A percentile compares a stretch with the other conserved stretches of the same genome.
These are phyloP conservation scores for Meriones unguiculatus DNA, from an alignment of 2,113 vertebrate genomes.

Conservation along the genomic window DNA sequence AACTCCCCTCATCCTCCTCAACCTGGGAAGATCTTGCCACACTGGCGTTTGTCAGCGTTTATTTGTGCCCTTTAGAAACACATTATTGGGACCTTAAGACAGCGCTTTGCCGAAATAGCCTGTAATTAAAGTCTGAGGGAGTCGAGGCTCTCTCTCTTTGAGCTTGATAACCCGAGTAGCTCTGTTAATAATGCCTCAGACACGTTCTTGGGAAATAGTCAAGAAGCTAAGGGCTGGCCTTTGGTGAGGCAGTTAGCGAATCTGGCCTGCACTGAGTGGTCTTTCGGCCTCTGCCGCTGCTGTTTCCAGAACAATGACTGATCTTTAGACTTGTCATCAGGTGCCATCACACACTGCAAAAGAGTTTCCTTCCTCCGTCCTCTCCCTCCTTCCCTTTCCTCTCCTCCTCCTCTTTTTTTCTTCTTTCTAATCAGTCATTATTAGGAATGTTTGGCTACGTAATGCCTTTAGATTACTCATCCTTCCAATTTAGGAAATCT, in stretches of 20 bases:
- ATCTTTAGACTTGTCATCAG: background rate
- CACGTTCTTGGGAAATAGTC: conserved; percentile 69
- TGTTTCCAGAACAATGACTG: conserved; percentile 38
- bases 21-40: background rate
- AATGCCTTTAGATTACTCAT: background rate
- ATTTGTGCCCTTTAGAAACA: conserved; percentile 43
- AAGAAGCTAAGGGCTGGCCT: conserved; percentile 62
- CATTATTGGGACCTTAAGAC: conserved; percentile 71
- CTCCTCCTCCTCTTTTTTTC: background rate
- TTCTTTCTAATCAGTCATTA: background rate
- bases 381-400: background rate
- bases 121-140: conserved; percentile 5
- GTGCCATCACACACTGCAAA: background rate
- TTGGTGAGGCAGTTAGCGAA: conserved; percentile 74
- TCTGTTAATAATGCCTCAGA: conserved; percentile 73
- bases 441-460: background rate
- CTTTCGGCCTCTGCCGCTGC: conserved; percentile 5
- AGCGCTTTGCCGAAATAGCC: conserved; percentile 69
- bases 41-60: background rate
- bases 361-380: background rate
- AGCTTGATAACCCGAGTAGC: conserved; percentile 74
- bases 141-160: conserved; percentile 75
- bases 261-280: conserved; percentile 30
- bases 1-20: background rate
- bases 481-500: background rate